A percentile compares a stretch with the other conserved stretches of the same genome.
These are phyloP conservation scores for Mycalesis mineus DNA, from an alignment of 2,888 invertebrate species.

Conservation along the genomic window DNA sequence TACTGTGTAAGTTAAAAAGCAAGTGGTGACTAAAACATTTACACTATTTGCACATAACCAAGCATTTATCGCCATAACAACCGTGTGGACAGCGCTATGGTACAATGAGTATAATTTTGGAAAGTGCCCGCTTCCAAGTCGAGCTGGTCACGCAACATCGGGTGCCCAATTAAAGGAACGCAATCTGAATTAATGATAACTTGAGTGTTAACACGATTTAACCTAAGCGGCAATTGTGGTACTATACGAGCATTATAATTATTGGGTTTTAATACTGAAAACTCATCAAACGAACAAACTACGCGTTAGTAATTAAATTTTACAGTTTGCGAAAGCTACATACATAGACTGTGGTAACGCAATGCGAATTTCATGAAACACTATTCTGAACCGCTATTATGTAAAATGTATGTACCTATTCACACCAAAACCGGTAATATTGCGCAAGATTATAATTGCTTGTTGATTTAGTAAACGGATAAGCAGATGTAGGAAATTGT, in stretches of 20 bases:
- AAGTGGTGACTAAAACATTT: not conserved
- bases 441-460: too few relatives aligned
- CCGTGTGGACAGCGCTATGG: constrained; percentile 20
- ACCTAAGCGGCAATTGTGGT: constrained; percentile 9
- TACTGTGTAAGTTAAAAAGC: too few relatives aligned
- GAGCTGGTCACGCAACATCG: constrained; percentile 49
- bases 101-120: constrained; percentile 51
- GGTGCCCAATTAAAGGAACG: constrained; percentile 42
- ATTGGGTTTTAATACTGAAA: not conserved
- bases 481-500: too few relatives aligned
- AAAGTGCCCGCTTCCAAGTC: constrained; percentile 47
- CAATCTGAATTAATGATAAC: constrained; percentile 33
- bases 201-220: constrained; percentile 18
- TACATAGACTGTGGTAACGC: not conserved
- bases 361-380: not conserved
- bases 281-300: not conserved
- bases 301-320: constrained; percentile 1
- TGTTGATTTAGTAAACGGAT: too few relatives aligned
- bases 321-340: not conserved
- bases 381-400: not conserved
- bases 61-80: constrained; percentile 1
- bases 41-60: constrained; percentile 1
- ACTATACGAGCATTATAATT: constrained; percentile 1
- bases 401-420: not conserved
- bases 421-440: not conserved